phyloP scores from a whole-genome alignment of 2,888 invertebrate genomes.

The Neoitamus cyanurus region DNA sequence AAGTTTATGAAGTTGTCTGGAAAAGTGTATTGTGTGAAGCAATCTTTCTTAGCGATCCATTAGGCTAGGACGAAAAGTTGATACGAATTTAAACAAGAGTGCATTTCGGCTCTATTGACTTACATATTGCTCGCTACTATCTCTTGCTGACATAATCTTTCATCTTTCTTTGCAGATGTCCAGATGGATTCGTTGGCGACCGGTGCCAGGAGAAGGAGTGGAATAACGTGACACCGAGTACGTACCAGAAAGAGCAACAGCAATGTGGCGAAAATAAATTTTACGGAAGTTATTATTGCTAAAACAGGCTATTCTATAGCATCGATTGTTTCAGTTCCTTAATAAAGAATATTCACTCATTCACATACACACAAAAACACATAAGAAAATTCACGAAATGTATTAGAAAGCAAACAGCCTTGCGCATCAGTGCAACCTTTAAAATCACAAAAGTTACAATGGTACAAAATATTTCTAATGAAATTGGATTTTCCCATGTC shows the following conservation, averaged over 20 bases:
- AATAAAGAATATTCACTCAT: constrained; percentile 19
- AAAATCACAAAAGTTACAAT: constrained; percentile 24
- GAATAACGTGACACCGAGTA: constrained; percentile 64
- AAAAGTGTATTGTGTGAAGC: no score
- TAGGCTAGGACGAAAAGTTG: no score
- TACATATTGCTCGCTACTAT: not conserved
- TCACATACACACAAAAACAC: constrained; percentile 16
- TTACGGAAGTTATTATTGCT: constrained; percentile 67
- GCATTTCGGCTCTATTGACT: not conserved
- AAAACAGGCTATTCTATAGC: constrained; percentile 68
- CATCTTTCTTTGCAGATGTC: constrained; percentile 59
- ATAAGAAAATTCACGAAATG: constrained; percentile 39
- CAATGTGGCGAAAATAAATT: constrained; percentile 62
- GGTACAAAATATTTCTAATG: constrained; percentile 41
- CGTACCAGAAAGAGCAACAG: constrained; percentile 65
- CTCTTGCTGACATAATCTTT: not conserved
- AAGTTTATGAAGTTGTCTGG: no score
- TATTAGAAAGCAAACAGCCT: constrained; percentile 17
- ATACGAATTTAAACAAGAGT: no score
- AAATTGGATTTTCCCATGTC: constrained; percentile 29
- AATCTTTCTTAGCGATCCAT: no score
- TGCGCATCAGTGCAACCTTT: not conserved
- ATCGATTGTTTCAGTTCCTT: constrained; percentile 58
- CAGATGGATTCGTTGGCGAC: constrained; percentile 63
- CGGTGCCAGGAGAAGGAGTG: constrained; percentile 64